Base-by-base conservation (phyloP, 2,797 vertebrate species). In the Sorex maritimensis region DNA sequence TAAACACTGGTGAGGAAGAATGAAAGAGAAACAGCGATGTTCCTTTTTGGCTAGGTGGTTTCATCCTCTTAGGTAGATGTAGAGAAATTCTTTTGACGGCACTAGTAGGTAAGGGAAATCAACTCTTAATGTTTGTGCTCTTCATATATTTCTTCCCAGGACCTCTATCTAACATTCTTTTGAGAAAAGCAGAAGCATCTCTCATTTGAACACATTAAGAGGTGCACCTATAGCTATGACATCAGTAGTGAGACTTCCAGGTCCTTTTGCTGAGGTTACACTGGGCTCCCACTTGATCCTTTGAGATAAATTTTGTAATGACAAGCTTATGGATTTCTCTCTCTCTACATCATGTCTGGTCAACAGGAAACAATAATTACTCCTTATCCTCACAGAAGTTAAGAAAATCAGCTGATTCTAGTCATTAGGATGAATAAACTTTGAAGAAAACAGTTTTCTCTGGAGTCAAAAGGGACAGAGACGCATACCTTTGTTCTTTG, bases 11-110 rank as follows among this genome's bases (percentile, higher is more conserved):
- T 17, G 0, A 82, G 69, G 30, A n/a, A 58, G 41, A 44, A 44
- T 44, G 3, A 58, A 26, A 41, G 2, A 0, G 52, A 4, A 55
- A 26, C 6, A 74, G 9, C 7, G 28, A 4, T 69, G 2, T 0
- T 46, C 9, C 19, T 52, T 2, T 61, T 19, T 26, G 1, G 5
- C 3, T 72, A 26, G 23, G 11, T 52, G 14, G 19, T 82, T 84
- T 84, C 61, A 83, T 0, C 4, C 3, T 58, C 24, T 71, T 55
- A 12, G 1, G 10, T 28, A 55, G 52, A 55, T 55, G 17, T 55
- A 55, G 52, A 55, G 17, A 55, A 55, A 55, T 55, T 55, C 13
- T 55, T 15, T 55, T 55, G 14, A 15, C 52, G 9, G 10, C 13
- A 14, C 10, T 65, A 2, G 5, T 13, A 55, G 2, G 10, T 77